phyloP scores from a whole-genome alignment of 2,113 vertebrate genomes.

The Hyaena hyaena region DNA sequence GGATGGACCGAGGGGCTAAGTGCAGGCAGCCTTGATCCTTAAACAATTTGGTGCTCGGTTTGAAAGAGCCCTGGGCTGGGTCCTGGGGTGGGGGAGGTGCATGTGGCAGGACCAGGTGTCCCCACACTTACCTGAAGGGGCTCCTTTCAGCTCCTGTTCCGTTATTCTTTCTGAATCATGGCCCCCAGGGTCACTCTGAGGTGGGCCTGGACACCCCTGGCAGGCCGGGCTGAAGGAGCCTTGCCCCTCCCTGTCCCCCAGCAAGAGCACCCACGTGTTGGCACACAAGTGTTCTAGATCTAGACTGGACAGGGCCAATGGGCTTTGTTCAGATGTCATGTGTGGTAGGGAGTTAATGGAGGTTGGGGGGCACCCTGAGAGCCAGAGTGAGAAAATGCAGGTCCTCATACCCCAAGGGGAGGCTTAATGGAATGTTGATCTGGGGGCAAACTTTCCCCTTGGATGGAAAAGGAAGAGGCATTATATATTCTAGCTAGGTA shows the following conservation, averaged over 20 bases:
- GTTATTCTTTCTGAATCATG: not conserved
- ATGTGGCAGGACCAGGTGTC: conserved; percentile 37
- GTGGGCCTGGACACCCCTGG: not conserved
- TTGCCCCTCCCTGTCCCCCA: not conserved
- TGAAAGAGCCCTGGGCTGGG: conserved; percentile 66
- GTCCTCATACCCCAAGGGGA: not conserved
- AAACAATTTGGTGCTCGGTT: conserved; percentile 36
- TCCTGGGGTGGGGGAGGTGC: not conserved
- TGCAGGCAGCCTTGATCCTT: not conserved
- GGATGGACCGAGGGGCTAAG: not conserved
- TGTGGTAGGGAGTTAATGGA: not conserved
- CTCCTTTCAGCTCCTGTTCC: not conserved
- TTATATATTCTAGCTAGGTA: not conserved
- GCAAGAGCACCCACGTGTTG: not conserved
- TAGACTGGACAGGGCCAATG: not conserved
- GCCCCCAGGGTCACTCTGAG: not conserved
- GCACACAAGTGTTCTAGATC: not conserved
- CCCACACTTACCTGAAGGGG: not conserved
- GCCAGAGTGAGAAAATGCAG: not conserved
- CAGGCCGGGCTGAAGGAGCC: not conserved
- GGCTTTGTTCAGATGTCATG: not conserved
- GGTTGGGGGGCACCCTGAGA: not conserved
- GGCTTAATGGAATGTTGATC: not conserved
- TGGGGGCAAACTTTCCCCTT: not conserved
- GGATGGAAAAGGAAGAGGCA: not conserved